Base-by-base conservation (phyloP, 2,888 invertebrate genomes). In the Drosophila affinis region DNA sequence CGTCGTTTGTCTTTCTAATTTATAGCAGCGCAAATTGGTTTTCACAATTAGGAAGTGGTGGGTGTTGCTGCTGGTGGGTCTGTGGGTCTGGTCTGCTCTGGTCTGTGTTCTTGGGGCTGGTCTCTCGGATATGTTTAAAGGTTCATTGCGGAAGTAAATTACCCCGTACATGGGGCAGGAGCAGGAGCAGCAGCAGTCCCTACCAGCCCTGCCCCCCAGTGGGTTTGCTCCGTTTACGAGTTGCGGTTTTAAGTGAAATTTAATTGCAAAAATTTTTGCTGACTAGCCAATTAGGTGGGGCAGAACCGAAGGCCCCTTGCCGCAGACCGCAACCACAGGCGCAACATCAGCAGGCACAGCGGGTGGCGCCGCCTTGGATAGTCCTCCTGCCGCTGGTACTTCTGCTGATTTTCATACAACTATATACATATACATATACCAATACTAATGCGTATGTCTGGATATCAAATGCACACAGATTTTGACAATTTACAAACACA, bases 11-110 rank as follows among this genome's bases (percentile, higher is more conserved):
- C 82, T 83, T 87, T 83, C 80, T 88, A 88, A 86, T 86, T 86
- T 86, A 86, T 88, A 80, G 84, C 86, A 76, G 88, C 84, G 86
- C 79, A 86, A 88, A 86, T 83, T 88, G 88, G 81, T 86, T 86
- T 80, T 77, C 88, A 86, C 85, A 87, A 85, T 85, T 85, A 85
- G 85, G 88, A 86, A 85, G 86, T 88, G 83, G 85, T 88, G 88
- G 88, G 86, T 85, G 84, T 84, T 79, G 86, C 80, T 65, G 60
- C 80, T 65, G 62, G n/a, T 46, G 64, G 53, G 74, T 72, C 67
- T 69, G 78, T 24, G 24, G 24, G 24, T 24, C 5, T 21, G 21
- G 21, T 21, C 21, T 21, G 21, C 3, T 9, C 12, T 63, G 76
- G 62, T 39, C 39, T 6, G 39, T 39, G 39, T 39, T 39, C 9